Conservation (phyloP, 1,140 invertebrate species). For the Bombus superbus region DNA sequence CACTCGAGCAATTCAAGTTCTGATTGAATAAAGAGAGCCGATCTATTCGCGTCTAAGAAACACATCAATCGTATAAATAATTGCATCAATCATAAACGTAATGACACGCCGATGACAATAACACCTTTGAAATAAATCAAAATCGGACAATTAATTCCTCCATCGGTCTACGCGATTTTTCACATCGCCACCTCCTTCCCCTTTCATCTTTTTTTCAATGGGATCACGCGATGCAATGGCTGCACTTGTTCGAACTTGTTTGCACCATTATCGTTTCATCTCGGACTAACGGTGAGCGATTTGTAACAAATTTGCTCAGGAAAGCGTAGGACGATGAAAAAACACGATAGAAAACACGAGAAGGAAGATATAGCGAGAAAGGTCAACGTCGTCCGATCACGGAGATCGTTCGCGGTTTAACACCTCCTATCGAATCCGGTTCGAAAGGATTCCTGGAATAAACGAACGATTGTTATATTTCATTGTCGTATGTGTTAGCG, state of each 20-base stretch:
- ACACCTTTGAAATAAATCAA: slow-evolving; percentile 3
- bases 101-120: not conserved
- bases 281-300: not conserved
- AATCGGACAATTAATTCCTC: not conserved
- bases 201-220: not conserved
- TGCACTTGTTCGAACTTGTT: slow-evolving; percentile 1
- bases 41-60: not conserved
- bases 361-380: not conserved
- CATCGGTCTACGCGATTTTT: not conserved
- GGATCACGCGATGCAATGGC: not conserved
- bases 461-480: slow-evolving; percentile 27
- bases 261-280: slow-evolving; percentile 16
- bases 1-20: slow-evolving; percentile 12
- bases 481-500: slow-evolving; percentile 46
- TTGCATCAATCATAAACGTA: not conserved
- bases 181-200: not conserved
- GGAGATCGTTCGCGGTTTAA: slow-evolving; percentile 12
- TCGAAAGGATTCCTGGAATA: slow-evolving; percentile 51
- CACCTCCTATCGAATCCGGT: slow-evolving; percentile 47
- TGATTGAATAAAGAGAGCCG: not conserved
- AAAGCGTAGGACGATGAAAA: not conserved
- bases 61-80: slow-evolving; percentile 5
- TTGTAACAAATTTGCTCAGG: slow-evolving; percentile 20
- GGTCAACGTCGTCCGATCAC: not conserved
- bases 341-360: not conserved